Conservation (phyloP, 2,888 invertebrate species). For the Globia sparganii region DNA sequence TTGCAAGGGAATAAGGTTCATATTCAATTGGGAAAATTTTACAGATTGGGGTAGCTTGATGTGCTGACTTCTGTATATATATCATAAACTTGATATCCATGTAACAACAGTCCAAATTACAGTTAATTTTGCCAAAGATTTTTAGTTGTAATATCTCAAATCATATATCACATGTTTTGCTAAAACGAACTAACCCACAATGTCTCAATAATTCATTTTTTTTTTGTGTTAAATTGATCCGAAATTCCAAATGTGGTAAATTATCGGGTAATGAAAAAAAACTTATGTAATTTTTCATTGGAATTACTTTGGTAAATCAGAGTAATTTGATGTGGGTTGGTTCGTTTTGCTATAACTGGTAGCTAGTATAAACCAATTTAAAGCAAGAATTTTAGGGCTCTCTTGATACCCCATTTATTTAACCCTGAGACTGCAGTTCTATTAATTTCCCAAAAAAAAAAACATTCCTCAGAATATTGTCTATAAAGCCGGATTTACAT, state of each 20-base stretch:
- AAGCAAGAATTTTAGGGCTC: not conserved
- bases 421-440: too few relatives aligned
- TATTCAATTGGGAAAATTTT: too few relatives aligned
- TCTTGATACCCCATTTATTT: not conserved
- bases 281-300: not conserved
- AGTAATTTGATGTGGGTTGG: not conserved
- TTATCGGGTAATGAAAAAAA: not conserved
- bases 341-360: not conserved
- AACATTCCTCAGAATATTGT: not conserved
- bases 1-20: too few relatives aligned
- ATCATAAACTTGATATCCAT: not conserved
- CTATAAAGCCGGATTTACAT: constrained; percentile 7
- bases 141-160: not conserved
- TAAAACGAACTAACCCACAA: not conserved
- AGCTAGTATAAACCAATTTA: not conserved
- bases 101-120: not conserved
- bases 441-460: not conserved
- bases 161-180: not conserved
- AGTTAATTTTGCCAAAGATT: not conserved
- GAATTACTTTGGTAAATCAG: not conserved
- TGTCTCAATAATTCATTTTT: not conserved
- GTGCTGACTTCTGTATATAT: too few relatives aligned
- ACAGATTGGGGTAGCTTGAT: too few relatives aligned
- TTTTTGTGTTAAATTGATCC: not conserved
- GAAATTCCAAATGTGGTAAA: not conserved